phyloP scores from a whole-genome alignment of 1,140 invertebrate species.

The Neomicropteryx cornuta region DNA sequence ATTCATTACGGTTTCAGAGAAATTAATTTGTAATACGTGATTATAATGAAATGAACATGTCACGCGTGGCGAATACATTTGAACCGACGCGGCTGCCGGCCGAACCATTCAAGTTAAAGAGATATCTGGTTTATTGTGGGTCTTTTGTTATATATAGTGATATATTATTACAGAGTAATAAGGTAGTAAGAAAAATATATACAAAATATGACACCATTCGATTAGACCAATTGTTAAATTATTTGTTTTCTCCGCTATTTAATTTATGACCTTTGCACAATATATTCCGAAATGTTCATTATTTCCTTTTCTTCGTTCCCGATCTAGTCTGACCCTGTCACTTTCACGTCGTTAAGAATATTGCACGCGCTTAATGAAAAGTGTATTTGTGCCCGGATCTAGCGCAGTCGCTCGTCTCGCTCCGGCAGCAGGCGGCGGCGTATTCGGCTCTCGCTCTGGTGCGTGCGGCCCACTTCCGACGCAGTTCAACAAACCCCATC shows the following conservation, averaged over 20 bases:
- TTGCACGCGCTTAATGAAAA: constrained; percentile 4
- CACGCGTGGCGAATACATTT: too few species aligned
- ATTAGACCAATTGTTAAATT: not conserved
- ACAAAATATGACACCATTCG: too few species aligned
- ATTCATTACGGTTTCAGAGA: too few species aligned
- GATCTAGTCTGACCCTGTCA: too few species aligned
- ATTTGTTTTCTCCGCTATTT: not conserved
- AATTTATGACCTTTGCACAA: not conserved
- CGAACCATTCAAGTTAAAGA: too few species aligned
- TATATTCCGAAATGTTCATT: not conserved
- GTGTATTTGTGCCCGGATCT: constrained; percentile 1
- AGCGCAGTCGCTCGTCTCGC: constrained; percentile 5
- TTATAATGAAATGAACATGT: too few species aligned
- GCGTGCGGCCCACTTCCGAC: constrained; percentile 10
- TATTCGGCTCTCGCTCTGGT: constrained; percentile 6
- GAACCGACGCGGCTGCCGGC: too few species aligned
- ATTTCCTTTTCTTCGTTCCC: too few species aligned
- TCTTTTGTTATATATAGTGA: too few species aligned
- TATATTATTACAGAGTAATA: constrained; percentile 1
- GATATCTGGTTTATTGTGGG: too few species aligned
- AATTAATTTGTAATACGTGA: too few species aligned
- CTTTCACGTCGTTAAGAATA: too few species aligned
- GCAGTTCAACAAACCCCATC: constrained; percentile 15
- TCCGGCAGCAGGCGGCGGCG: not conserved
- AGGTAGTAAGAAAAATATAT: not conserved